Evolutionary conservation across 2,888 invertebrate genomes (phyloP).

Genomic region (Bhutanitis thaidina): DNA sequence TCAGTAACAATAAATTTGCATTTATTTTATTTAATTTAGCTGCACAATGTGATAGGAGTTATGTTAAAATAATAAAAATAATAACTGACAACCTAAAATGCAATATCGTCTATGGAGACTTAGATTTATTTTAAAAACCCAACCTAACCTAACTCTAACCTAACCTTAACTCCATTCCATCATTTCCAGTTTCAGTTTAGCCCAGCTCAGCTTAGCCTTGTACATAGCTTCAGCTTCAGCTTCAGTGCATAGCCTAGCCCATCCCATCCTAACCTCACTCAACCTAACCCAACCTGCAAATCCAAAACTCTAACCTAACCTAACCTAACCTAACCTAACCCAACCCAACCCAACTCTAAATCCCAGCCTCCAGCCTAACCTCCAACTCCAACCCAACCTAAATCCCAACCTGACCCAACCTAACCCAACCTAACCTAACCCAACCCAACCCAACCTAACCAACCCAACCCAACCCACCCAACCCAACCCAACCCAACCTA

Average conservation of each 20-base stretch:
- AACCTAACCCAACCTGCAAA: slow-evolving; percentile 29
- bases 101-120: too few species aligned
- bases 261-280: slow-evolving; percentile 28
- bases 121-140: too few species aligned
- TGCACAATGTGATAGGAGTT: too few species aligned
- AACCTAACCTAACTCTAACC: too few species aligned
- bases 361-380: slow-evolving; percentile 30
- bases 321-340: slow-evolving; percentile 29
- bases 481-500: slow-evolving; percentile 33
- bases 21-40: too few species aligned
- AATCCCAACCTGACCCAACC: slow-evolving; percentile 37
- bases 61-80: too few species aligned
- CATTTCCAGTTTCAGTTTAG: slow-evolving; percentile 33
- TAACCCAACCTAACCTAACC: slow-evolving; percentile 26
- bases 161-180: slow-evolving; percentile 33
- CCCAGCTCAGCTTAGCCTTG: slow-evolving; percentile 33
- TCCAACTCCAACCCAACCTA: slow-evolving; percentile 30
- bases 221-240: too few species aligned
- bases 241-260: too few species aligned
- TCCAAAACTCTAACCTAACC: slow-evolving; percentile 31
- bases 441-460: slow-evolving; percentile 29
- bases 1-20: too few species aligned
- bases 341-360: slow-evolving; percentile 21
- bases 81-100: too few species aligned
- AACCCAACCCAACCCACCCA: slow-evolving; percentile 33